These are phyloP conservation scores for Tarsius wallacei DNA, from an alignment of 2,797 vertebrate genomes.

Conservation along the genomic window DNA sequence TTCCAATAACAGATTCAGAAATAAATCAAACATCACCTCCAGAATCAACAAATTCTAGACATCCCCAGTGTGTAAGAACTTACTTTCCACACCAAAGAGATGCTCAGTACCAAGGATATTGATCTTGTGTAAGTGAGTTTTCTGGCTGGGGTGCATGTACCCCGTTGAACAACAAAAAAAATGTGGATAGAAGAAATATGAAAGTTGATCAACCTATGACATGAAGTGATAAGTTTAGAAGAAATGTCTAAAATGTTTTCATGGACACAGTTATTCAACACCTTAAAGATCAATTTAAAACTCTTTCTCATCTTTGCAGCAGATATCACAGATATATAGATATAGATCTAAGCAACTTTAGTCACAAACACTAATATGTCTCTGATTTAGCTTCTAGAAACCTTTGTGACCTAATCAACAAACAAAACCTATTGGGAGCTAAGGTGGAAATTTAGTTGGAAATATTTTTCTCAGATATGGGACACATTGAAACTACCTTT, in stretches of 20 bases:
- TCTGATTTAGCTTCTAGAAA: slow-evolving; percentile 78
- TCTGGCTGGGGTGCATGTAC: slow-evolving; percentile 21
- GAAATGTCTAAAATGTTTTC: slow-evolving; percentile 75
- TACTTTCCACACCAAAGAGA: background rate
- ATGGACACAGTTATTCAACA: slow-evolving; percentile 69
- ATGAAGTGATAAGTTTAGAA: slow-evolving; percentile 73
- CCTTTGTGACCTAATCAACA: slow-evolving; percentile 80
- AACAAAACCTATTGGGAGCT: slow-evolving; percentile 69
- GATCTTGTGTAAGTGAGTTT: slow-evolving; percentile 61
- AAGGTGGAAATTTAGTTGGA: slow-evolving; percentile 73
- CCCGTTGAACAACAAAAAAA: slow-evolving; percentile 28
- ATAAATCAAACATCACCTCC: slow-evolving; percentile 55
- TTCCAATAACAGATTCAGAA: slow-evolving; percentile 53
- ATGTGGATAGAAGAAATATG: slow-evolving; percentile 56
- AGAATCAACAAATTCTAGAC: slow-evolving; percentile 65
- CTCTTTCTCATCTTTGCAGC: slow-evolving; percentile 76
- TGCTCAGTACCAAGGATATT: background rate
- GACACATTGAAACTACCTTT: slow-evolving; percentile 42
- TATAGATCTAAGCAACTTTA: slow-evolving; percentile 77
- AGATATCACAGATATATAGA: slow-evolving; percentile 67
- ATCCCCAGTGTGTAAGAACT: background rate
- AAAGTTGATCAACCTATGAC: slow-evolving; percentile 75
- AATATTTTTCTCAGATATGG: slow-evolving; percentile 69
- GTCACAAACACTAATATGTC: slow-evolving; percentile 76
- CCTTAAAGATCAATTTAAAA: slow-evolving; percentile 84